phyloP scores from a whole-genome alignment of 2,888 invertebrate genomes.

The Drosophila trichaetosa region DNA sequence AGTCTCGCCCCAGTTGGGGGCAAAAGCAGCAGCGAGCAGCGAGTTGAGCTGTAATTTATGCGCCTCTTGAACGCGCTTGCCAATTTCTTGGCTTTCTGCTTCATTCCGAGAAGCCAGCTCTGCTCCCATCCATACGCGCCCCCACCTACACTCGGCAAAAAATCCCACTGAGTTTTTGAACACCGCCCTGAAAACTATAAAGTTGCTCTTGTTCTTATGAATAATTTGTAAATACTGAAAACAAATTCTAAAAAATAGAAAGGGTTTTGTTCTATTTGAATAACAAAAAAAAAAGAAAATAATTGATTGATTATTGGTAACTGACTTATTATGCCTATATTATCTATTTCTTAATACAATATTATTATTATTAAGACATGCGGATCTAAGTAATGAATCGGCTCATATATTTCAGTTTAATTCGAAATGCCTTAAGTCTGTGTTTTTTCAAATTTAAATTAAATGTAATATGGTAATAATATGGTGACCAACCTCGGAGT shows the following conservation, averaged over 20 bases:
- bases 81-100: constrained; percentile 61
- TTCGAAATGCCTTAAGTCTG: no score
- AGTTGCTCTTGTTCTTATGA: neutral
- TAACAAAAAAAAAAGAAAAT: no score
- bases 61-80: constrained; percentile 77
- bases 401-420: no score
- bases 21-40: constrained; percentile 4
- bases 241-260: no score
- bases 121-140: constrained; percentile 15
- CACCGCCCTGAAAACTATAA: neutral
- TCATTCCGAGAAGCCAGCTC: constrained; percentile 59
- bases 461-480: no score
- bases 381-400: no score
- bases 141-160: neutral
- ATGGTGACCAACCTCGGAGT: neutral
- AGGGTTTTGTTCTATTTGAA: no score
- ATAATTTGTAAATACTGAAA: neutral
- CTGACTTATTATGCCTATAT: neutral
- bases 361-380: no score
- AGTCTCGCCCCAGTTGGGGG: constrained; percentile 29
- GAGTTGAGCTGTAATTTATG: constrained; percentile 66
- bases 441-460: no score
- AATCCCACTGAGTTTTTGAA: neutral
- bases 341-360: neutral
- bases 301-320: no score